phyloP scores from a whole-genome alignment of 2,888 invertebrate species.

The Resseliella maxima region DNA sequence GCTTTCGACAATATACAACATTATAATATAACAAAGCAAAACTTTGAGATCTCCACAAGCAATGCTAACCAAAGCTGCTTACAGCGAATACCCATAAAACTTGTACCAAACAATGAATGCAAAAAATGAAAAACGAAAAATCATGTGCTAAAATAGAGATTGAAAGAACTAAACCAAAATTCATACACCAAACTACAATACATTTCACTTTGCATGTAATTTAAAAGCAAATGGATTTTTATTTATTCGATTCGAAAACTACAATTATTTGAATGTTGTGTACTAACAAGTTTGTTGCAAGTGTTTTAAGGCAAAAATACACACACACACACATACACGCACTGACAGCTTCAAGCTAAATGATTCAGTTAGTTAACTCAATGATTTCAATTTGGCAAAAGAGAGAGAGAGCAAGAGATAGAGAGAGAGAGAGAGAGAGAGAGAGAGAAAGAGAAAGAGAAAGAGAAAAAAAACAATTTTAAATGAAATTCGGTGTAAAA shows the following conservation, averaged over 20 bases:
- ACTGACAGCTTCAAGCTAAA: not conserved
- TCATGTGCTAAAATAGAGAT: not conserved
- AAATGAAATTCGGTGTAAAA: not conserved
- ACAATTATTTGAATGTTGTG: not conserved
- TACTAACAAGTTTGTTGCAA: not conserved
- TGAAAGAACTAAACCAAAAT: not conserved
- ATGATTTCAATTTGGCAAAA: slow-evolving; percentile 34
- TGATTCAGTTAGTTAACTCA: slow-evolving; percentile 39
- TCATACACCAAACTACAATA: slow-evolving; percentile 25
- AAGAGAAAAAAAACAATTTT: not conserved
- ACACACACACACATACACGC: not conserved
- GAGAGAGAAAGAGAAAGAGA: not conserved
- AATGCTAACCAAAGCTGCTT: slow-evolving; percentile 27
- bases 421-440: not conserved
- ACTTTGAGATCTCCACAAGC: not conserved
- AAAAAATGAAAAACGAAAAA: not conserved
- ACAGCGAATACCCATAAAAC: not conserved
- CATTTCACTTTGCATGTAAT: slow-evolving; percentile 38
- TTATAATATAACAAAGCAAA: not conserved
- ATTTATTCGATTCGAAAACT: slow-evolving; percentile 9
- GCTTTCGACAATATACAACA: not conserved
- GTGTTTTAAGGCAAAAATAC: not conserved
- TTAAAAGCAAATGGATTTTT: not conserved
- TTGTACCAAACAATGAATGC: not conserved
- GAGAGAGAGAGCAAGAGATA: not conserved